Conservation (phyloP, 1,140 invertebrate species). For the Pomacea maculata region DNA sequence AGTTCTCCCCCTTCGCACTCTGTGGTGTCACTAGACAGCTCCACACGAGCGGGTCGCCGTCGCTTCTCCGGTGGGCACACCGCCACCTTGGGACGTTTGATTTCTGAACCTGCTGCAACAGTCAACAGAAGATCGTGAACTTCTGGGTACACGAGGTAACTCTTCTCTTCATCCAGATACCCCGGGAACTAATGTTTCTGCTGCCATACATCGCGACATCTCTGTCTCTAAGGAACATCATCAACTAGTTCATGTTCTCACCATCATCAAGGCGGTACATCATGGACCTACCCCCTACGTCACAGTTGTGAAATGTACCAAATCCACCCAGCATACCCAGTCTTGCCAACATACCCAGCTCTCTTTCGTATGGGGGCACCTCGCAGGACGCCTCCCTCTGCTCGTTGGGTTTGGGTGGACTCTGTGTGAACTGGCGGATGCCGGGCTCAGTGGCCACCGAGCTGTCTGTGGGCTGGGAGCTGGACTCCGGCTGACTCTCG, state of each 20-base stretch:
- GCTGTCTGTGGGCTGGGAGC: conserved; percentile 59
- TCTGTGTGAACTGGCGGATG: conserved; percentile 65
- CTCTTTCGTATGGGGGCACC: conserved; percentile 51
- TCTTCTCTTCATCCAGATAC: too few relatives aligned
- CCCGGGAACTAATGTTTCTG: too few relatives aligned
- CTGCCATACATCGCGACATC: too few relatives aligned
- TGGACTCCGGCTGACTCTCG: conserved; percentile 52
- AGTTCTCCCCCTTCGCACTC: conserved; percentile 40
- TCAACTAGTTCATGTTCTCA: too few relatives aligned
- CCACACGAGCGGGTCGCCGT: conserved; percentile 31
- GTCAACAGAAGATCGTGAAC: too few relatives aligned
- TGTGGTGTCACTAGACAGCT: conserved; percentile 50
- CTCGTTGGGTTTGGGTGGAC: conserved; percentile 66
- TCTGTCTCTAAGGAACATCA: too few relatives aligned
- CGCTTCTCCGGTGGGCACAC: conserved; percentile 29
- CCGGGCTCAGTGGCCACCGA: conserved; percentile 64
- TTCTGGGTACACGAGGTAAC: too few relatives aligned
- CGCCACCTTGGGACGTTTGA: too few relatives aligned
- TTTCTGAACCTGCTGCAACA: too few relatives aligned
- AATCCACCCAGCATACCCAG: neutral
- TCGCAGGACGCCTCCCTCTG: conserved; percentile 65
- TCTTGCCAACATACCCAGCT: conserved; percentile 4
- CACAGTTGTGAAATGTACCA: neutral
- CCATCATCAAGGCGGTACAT: too few relatives aligned
- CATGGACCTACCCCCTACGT: neutral